Evolutionary conservation across 2,888 invertebrate species (phyloP).

Genomic region (Clistopyga incitator): DNA sequence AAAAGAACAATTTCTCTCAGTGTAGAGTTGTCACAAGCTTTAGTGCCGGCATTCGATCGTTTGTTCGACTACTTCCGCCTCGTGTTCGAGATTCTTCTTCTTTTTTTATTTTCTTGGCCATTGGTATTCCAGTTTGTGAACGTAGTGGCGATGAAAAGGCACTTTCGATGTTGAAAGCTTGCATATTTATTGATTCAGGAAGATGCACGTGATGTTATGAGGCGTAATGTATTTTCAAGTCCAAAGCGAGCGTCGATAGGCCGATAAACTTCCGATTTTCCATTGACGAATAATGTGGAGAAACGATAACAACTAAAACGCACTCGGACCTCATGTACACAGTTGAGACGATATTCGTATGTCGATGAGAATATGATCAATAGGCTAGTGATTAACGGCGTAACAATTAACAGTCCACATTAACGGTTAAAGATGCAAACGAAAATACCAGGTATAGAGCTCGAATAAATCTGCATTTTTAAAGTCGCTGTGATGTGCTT

Average conservation of each 20-base stretch:
- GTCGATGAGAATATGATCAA: constrained; percentile 58
- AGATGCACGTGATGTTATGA: constrained; percentile 45
- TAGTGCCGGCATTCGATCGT: constrained; percentile 33
- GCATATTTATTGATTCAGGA: constrained; percentile 24
- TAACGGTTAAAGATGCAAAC: constrained; percentile 68
- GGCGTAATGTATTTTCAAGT: constrained; percentile 47
- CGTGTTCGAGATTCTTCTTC: neutral
- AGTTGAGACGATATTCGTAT: constrained; percentile 49
- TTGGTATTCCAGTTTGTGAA: neutral
- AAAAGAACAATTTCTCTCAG: too few relatives aligned
- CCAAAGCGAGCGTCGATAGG: constrained; percentile 38
- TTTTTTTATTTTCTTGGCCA: neutral
- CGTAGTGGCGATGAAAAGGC: constrained; percentile 4
- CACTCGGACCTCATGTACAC: constrained; percentile 39
- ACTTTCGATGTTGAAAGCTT: constrained; percentile 19
- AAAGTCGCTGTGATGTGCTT: constrained; percentile 78
- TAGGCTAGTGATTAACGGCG: constrained; percentile 60
- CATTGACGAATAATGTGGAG: constrained; percentile 46
- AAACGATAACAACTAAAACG: constrained; percentile 25
- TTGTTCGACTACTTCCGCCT: constrained; percentile 35
- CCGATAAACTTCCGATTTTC: constrained; percentile 43
- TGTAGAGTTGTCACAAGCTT: constrained; percentile 12
- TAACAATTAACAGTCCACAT: constrained; percentile 44
- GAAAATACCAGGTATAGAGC: constrained; percentile 69
- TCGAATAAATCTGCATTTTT: constrained; percentile 78